Evolutionary conservation across 2,113 vertebrate genomes (phyloP).

Genomic region (Myanophis thanlyinensis): DNA sequence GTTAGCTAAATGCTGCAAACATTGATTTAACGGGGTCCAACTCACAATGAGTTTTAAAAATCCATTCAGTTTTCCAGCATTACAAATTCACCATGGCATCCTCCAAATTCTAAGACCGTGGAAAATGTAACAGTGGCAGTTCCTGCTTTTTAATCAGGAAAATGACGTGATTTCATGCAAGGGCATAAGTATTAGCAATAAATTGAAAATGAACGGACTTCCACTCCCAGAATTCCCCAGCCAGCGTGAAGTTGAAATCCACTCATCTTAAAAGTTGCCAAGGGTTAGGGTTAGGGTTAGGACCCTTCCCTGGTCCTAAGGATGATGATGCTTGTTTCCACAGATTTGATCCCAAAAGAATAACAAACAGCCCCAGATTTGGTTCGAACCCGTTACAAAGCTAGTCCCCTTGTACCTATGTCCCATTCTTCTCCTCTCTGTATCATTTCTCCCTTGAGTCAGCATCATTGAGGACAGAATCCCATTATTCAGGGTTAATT

Average conservation of each 20-base stretch:
- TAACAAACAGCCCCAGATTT: neutral
- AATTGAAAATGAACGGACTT: neutral
- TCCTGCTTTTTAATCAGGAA: neutral
- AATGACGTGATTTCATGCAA: neutral
- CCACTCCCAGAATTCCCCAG: neutral
- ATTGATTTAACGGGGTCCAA: slow-evolving; percentile 72
- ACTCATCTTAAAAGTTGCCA: neutral
- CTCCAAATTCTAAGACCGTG: slow-evolving; percentile 8
- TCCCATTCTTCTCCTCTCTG: neutral
- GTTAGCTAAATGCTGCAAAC: slow-evolving; percentile 62
- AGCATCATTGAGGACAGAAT: neutral
- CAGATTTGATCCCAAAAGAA: neutral
- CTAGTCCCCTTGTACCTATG: neutral
- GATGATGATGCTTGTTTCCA: neutral
- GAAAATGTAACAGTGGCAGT: neutral
- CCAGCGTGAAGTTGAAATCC: neutral
- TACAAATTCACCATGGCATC: slow-evolving; percentile 62
- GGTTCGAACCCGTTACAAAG: neutral
- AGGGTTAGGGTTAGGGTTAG: neutral
- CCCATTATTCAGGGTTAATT: neutral
- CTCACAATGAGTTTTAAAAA: slow-evolving; percentile 58
- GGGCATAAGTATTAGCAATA: neutral
- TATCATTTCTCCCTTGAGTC: neutral
- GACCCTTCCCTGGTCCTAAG: too few relatives aligned
- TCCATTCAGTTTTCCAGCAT: slow-evolving; percentile 76